A percentile compares a stretch with the other conserved stretches of the same genome.
Conservation (phyloP, 2,888 invertebrate genomes). For the Druceiella hillmani region DNA sequence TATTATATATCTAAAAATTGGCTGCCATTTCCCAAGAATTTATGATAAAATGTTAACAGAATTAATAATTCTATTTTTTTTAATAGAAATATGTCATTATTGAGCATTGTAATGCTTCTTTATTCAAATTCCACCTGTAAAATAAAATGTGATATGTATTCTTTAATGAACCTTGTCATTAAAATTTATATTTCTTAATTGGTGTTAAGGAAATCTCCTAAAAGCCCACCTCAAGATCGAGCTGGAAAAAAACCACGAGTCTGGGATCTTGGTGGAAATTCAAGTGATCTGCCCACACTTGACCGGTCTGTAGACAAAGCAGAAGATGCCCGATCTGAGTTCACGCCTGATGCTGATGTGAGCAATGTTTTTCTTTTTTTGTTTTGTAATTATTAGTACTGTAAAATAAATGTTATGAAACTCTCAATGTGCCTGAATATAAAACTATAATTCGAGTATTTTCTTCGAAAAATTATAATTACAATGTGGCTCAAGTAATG, state of each 20-base stretch:
- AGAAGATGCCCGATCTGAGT: slow-evolving; percentile 54
- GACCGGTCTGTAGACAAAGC: slow-evolving; percentile 78
- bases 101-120: not conserved
- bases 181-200: slow-evolving; percentile 2
- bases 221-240: slow-evolving; percentile 51
- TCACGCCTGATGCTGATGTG: slow-evolving; percentile 62
- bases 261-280: slow-evolving; percentile 82
- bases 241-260: slow-evolving; percentile 84
- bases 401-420: too few relatives aligned
- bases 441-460: too few relatives aligned
- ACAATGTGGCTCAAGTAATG: too few relatives aligned
- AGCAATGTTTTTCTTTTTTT: too few relatives aligned
- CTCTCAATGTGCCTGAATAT: too few relatives aligned
- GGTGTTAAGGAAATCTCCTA: slow-evolving; percentile 39
- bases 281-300: slow-evolving; percentile 69
- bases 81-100: slow-evolving; percentile 1
- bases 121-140: slow-evolving; percentile 6
- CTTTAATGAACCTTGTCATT: slow-evolving; percentile 3
- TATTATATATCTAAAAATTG: too few relatives aligned
- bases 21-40: too few relatives aligned
- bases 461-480: too few relatives aligned
- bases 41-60: too few relatives aligned
- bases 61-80: slow-evolving; percentile 4
- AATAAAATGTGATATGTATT: slow-evolving; percentile 5
- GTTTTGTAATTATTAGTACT: too few relatives aligned